phyloP scores from a whole-genome alignment of 2,888 invertebrate genomes.

The Mamestra brassicae region DNA sequence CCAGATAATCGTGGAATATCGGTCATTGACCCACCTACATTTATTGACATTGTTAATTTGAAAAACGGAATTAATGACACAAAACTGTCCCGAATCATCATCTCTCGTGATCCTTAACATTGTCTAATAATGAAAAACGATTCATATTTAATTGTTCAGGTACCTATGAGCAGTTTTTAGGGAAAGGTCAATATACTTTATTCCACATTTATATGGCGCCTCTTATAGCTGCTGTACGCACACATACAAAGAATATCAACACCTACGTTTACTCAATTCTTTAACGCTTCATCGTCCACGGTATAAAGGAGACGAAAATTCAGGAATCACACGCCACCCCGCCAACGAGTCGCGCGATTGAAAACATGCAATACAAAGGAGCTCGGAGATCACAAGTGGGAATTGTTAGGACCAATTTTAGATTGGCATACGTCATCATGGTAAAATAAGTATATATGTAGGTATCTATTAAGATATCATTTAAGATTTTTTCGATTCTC shows the following conservation, averaged over 20 bases:
- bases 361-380: conserved; percentile 58
- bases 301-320: conserved; percentile 51
- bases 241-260: conserved; percentile 2
- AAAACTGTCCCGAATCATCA: too few relatives aligned
- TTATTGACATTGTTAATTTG: too few relatives aligned
- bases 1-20: too few relatives aligned
- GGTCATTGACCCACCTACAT: too few relatives aligned
- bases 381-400: conserved; percentile 29
- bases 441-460: not conserved
- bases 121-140: too few relatives aligned
- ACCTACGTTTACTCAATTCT: conserved; percentile 17
- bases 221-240: not conserved
- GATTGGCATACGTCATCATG: conserved; percentile 25
- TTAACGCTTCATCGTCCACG: conserved; percentile 32
- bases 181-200: too few relatives aligned
- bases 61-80: too few relatives aligned
- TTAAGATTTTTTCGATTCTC: not conserved
- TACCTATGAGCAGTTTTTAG: too few relatives aligned
- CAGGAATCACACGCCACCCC: conserved; percentile 61
- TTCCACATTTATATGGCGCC: too few relatives aligned
- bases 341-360: conserved; percentile 58
- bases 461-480: not conserved
- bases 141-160: too few relatives aligned
- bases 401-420: conserved; percentile 48
- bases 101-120: too few relatives aligned